Evolutionary conservation across 2,113 vertebrate species (phyloP), one percentile per base, ranked within the genome.

Genomic region (Ammodytes marinus): DNA sequence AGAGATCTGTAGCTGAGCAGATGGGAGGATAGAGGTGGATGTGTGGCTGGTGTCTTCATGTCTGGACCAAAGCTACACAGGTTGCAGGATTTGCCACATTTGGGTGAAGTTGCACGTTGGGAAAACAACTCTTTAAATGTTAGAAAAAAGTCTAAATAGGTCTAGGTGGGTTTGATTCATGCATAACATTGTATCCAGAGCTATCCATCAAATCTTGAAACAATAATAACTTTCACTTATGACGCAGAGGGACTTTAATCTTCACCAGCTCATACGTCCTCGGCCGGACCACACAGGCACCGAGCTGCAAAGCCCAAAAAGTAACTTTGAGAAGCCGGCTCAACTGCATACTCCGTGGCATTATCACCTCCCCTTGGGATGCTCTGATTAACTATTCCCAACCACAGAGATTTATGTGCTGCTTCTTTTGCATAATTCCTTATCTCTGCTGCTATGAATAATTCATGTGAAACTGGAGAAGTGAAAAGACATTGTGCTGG

Each of bases 391-490:
- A 91, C 85, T 80, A 89, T 93, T 90, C 88, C 80, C 73, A 87
- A 88, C 87, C 72, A 89, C 78, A 71, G 69, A 91, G 90, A 92
- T 88, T 82, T 86, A 89, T 84, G 81, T 84, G 92, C 86, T 80
- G 82, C 84, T 87, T 91, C 85, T 90, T 93, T 89, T 92, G 90
- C 90, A 88, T 89, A 91, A 92, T 87, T 92, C 82, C 89, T 88
- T 90, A 91, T 94, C 90, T 91, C 82, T 74, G 63, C 77, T 13
- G 14, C 27, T 6, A 89, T 91, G 88, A 92, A 94, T 94, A 85
- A 93, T 94, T 91, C 89, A 93, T 90, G 79, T 58, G 50, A 74
- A 82, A 83, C 64, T 76, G 80, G 69, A 84, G 81, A 85, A 80
- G 77, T 87, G 82, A 92, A 82, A 92, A 86, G 85, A 88, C 64